Evolutionary conservation across 1,140 invertebrate species (phyloP).

Genomic region (Musca vetustissima): DNA sequence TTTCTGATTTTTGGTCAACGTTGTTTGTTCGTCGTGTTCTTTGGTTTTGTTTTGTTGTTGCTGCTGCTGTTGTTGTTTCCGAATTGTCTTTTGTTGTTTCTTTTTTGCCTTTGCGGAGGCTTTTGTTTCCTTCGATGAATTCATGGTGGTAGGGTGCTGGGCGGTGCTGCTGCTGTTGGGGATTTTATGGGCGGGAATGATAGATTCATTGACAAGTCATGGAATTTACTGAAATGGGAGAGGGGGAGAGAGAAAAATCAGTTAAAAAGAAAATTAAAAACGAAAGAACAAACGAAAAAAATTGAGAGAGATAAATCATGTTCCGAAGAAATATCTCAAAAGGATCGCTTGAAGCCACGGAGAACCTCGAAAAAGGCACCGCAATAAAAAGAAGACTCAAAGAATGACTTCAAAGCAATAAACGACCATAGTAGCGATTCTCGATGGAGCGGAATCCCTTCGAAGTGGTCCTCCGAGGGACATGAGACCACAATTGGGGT

Average conservation of each 20-base stretch:
- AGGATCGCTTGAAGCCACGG: too few species aligned
- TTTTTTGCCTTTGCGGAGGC: constrained; percentile 45
- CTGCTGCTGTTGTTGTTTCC: constrained; percentile 44
- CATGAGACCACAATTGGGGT: too few species aligned
- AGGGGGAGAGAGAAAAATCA: constrained; percentile 1
- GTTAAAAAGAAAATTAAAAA: neutral
- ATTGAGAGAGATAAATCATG: too few species aligned
- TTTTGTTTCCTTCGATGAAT: constrained; percentile 45
- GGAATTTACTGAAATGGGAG: too few species aligned
- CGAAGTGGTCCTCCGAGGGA: too few species aligned
- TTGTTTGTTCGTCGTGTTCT: neutral
- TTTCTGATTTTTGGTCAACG: neutral
- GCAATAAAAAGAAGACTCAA: too few species aligned
- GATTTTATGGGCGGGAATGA: neutral
- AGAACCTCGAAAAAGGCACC: too few species aligned
- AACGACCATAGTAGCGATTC: too few species aligned
- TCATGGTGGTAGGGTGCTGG: constrained; percentile 33
- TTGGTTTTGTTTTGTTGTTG: constrained; percentile 31
- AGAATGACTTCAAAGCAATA: too few species aligned
- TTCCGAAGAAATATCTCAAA: too few species aligned
- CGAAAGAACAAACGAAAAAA: too few species aligned
- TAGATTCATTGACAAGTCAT: neutral
- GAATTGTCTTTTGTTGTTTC: constrained; percentile 45
- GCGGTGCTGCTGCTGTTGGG: neutral
- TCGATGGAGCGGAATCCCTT: too few species aligned